Evolutionary conservation across 92 coral and sea anemone species (phyloP).

Genomic region (Muricea muricata): DNA sequence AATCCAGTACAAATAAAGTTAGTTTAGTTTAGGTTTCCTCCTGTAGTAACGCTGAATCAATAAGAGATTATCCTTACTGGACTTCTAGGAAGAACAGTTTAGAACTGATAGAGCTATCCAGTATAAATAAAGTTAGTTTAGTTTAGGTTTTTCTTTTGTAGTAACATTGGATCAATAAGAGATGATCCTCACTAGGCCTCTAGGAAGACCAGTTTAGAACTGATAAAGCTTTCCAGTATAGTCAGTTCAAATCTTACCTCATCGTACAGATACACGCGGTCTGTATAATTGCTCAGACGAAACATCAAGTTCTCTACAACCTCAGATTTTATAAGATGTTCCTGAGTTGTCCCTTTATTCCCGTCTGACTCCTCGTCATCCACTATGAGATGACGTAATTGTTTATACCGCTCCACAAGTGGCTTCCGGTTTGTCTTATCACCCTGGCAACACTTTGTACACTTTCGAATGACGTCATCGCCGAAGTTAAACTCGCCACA

Average conservation of each 20-base stretch:
- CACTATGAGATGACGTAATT: conserved; percentile 29
- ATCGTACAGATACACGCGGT: conserved; percentile 85
- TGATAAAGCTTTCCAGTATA: too few relatives aligned
- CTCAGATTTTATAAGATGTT: conserved; percentile 46
- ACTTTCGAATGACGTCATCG: conserved; percentile 31
- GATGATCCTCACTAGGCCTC: background rate
- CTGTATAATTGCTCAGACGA: conserved; percentile 85
- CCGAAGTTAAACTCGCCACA: conserved; percentile 56
- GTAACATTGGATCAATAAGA: conserved; percentile 6
- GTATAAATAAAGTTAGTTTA: background rate
- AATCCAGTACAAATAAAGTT: background rate
- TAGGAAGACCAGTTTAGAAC: too few relatives aligned
- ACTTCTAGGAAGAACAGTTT: too few relatives aligned
- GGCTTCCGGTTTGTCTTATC: conserved; percentile 7
- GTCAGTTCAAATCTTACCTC: conserved; percentile 69
- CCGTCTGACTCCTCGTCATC: conserved; percentile 12
- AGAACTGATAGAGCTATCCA: too few relatives aligned
- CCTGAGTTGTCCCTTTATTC: conserved; percentile 32
- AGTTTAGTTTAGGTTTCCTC: background rate
- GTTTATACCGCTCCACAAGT: background rate
- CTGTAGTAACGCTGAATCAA: conserved; percentile 4
- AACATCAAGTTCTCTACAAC: conserved; percentile 73
- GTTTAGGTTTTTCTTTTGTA: background rate
- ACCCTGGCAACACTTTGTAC: conserved; percentile 35
- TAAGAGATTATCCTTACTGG: background rate